Conservation (phyloP, 2,113 vertebrate species). For the Myotis lucifugus region DNA sequence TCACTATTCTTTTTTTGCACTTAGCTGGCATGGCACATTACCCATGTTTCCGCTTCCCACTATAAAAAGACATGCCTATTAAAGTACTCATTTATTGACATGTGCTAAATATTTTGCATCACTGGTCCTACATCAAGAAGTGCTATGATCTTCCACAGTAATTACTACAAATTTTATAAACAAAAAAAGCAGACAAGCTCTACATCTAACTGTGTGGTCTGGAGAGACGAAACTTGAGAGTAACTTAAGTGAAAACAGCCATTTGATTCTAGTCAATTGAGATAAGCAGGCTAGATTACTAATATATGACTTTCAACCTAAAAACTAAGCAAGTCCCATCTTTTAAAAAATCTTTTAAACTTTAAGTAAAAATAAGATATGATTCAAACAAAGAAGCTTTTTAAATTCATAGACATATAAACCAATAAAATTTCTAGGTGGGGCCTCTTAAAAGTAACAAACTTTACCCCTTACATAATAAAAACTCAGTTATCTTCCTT, state of each 20-base stretch:
- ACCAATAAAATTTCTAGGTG: not conserved
- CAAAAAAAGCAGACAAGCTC: not conserved
- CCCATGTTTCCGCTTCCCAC: not conserved
- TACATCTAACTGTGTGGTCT: not conserved
- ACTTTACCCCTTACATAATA: not conserved
- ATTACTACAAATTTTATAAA: not conserved
- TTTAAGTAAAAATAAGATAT: not conserved
- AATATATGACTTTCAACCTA: not conserved
- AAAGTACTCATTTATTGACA: not conserved
- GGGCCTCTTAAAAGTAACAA: not conserved
- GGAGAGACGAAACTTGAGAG: not conserved
- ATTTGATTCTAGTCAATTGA: not conserved
- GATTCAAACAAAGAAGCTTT: not conserved
- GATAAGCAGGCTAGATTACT: not conserved
- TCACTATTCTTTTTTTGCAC: not conserved
- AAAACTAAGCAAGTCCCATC: not conserved
- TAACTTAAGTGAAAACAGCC: not conserved
- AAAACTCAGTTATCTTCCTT: not conserved
- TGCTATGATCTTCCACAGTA: not conserved
- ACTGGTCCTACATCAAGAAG: not conserved
- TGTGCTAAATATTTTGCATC: not conserved
- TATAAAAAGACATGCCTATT: not conserved
- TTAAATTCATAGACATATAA: not conserved
- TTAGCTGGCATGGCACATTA: not conserved
- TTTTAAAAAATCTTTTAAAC: not conserved